phyloP scores from a whole-genome alignment of 1,140 invertebrate species.

The Nephotettix cincticeps region DNA sequence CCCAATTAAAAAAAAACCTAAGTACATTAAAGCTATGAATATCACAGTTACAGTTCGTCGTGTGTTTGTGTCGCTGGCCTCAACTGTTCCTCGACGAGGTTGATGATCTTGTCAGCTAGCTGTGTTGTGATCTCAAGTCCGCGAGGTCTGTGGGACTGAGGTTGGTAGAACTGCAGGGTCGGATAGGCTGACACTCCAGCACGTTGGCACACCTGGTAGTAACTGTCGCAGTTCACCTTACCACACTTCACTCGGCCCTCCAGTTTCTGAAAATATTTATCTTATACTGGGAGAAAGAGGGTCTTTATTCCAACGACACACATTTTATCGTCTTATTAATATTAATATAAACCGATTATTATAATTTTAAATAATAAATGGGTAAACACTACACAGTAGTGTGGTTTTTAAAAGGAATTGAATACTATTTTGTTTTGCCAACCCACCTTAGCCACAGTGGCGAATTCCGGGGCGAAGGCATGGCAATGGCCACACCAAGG shows the following conservation, averaged over 20 bases:
- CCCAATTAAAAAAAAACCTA: not conserved
- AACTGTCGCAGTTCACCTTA: slow-evolving; percentile 57
- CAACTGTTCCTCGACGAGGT: slow-evolving; percentile 25
- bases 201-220: slow-evolving; percentile 43
- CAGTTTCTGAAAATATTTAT: slow-evolving; percentile 50
- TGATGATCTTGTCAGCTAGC: slow-evolving; percentile 25
- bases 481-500: slow-evolving; percentile 74
- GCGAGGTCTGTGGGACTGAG: slow-evolving; percentile 2
- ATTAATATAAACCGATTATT: no score
- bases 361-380: no score
- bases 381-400: no score
- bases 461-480: slow-evolving; percentile 67
- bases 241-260: slow-evolving; percentile 53
- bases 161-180: slow-evolving; percentile 48
- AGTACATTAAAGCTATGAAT: no score
- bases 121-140: slow-evolving; percentile 33
- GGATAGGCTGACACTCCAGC: slow-evolving; percentile 56
- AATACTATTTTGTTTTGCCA: no score
- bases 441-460: slow-evolving; percentile 60
- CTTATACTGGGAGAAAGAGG: no score
- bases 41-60: slow-evolving; percentile 31
- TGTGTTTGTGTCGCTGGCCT: not conserved
- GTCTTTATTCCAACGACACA: no score
- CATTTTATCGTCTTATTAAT: no score
- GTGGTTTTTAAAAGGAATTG: no score